Conservation (phyloP, 2,888 invertebrate species). For the Eilema caniola region DNA sequence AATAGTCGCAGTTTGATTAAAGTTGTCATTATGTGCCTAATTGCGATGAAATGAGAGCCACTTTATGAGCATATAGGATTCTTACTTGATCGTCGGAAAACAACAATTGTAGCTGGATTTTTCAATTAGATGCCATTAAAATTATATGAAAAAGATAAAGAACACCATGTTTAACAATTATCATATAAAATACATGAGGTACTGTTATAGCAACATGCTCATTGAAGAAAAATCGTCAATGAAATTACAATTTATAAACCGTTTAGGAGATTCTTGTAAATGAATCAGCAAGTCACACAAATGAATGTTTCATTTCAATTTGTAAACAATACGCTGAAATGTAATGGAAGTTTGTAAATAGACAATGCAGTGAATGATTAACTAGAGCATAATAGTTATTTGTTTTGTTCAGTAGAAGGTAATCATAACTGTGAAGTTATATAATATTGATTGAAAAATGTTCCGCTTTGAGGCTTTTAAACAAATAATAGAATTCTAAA, state of each 20-base stretch:
- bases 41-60: too few species aligned
- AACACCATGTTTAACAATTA: not conserved
- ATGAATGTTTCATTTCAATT: slow-evolving; percentile 5
- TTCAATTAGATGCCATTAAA: not conserved
- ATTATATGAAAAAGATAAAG: not conserved
- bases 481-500: not conserved
- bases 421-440: not conserved
- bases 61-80: too few species aligned
- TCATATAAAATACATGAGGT: not conserved
- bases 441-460: not conserved
- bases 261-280: not conserved
- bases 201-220: not conserved
- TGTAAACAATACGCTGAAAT: slow-evolving; percentile 2
- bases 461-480: too few species aligned
- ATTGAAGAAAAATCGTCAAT: not conserved
- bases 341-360: slow-evolving; percentile 13
- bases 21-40: too few species aligned
- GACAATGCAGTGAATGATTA: not conserved
- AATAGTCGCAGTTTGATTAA: too few species aligned
- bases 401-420: not conserved
- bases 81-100: not conserved
- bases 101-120: not conserved
- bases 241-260: not conserved
- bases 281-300: not conserved
- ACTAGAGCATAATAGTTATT: not conserved